Percentiles rank a stretch among this genome's conserved stretches.
These are phyloP conservation scores for Melinaea menophilus DNA, from an alignment of 2,888 invertebrate genomes.

Conservation along the genomic window DNA sequence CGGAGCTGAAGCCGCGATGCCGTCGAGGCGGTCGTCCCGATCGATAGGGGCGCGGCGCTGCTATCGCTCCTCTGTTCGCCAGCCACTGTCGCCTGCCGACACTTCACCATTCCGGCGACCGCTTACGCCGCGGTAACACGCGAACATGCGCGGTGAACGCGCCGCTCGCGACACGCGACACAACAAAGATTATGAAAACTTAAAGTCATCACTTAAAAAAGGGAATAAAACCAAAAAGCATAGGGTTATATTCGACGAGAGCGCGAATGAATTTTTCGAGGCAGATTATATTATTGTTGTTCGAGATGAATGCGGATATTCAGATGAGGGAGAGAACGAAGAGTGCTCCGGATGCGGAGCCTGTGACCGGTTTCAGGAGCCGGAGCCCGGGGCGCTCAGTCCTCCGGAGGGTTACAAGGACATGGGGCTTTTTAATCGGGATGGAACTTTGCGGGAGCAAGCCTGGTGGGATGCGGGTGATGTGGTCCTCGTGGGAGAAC, in stretches of 20 bases:
- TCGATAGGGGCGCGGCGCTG: conserved; percentile 70
- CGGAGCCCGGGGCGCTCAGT: conserved; percentile 90
- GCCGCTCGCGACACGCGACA: conserved; percentile 74
- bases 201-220: conserved; percentile 87
- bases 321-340: conserved; percentile 88
- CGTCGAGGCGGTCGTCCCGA: conserved; percentile 38
- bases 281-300: conserved; percentile 95
- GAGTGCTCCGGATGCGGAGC: conserved; percentile 80
- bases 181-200: conserved; percentile 80
- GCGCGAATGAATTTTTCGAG: conserved; percentile 93
- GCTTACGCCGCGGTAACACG: conserved; percentile 58
- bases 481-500: conserved; percentile 76
- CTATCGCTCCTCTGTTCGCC: conserved; percentile 45
- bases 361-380: conserved; percentile 81
- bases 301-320: conserved; percentile 89
- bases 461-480: conserved; percentile 79
- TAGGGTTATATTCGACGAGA: conserved; percentile 92
- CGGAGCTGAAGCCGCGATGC: conserved; percentile 22
- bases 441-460: conserved; percentile 76
- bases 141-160: conserved; percentile 75
- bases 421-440: conserved; percentile 81
- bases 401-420: conserved; percentile 96
- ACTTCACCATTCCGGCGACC: conserved; percentile 52
- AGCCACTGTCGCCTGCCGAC: conserved; percentile 34
- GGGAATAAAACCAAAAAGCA: conserved; percentile 84